These are phyloP conservation scores for Oreochromis spilurus DNA, from an alignment of 2,113 vertebrate species.

Conservation along the genomic window DNA sequence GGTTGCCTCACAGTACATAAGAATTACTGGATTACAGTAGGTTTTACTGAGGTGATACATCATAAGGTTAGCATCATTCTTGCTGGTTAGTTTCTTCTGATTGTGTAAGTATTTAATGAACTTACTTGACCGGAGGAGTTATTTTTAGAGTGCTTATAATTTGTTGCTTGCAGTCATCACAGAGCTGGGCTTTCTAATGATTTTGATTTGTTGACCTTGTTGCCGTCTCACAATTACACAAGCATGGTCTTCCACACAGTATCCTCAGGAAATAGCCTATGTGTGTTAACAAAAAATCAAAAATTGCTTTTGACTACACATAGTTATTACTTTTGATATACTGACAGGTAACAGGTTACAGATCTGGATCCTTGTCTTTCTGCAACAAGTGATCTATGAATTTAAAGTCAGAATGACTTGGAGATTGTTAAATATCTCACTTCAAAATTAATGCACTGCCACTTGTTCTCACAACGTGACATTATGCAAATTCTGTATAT, in stretches of 20 bases:
- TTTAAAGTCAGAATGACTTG: neutral
- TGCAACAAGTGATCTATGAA: constrained; percentile 47
- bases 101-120: neutral
- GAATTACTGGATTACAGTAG: neutral
- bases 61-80: neutral
- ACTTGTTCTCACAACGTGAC: neutral
- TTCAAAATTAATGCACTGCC: neutral
- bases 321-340: neutral
- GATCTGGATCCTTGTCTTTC: neutral
- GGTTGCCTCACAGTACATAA: neutral
- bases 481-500: neutral
- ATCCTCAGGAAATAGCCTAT: neutral
- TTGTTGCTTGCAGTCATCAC: neutral
- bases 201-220: constrained; percentile 1
- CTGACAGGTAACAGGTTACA: neutral
- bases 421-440: neutral
- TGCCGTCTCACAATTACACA: neutral
- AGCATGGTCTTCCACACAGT: neutral
- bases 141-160: neutral
- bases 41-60: neutral
- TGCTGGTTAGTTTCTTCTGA: neutral
- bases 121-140: neutral
- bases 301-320: neutral
- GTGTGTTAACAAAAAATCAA: neutral
- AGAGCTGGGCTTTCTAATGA: neutral